Evolutionary conservation across 2,797 vertebrate species (phyloP).

Genomic region (Oreortyx pictus): DNA sequence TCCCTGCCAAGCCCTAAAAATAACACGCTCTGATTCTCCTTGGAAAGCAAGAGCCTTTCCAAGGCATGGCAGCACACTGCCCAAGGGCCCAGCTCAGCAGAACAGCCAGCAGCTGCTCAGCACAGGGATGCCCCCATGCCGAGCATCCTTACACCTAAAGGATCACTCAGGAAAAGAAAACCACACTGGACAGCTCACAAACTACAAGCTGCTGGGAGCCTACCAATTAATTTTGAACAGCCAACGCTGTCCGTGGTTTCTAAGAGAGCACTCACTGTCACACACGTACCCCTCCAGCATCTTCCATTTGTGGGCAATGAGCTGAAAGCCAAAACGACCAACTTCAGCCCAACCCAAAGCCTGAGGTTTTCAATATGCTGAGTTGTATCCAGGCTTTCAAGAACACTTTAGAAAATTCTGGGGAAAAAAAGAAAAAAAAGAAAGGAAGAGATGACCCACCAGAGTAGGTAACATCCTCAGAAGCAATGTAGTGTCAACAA

Average conservation of each 20-base stretch:
- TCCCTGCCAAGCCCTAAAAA: background rate
- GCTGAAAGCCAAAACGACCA: background rate
- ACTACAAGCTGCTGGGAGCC: background rate
- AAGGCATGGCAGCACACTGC: background rate
- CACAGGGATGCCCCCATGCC: too few species aligned
- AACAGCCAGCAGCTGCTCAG: too few species aligned
- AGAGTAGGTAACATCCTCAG: background rate
- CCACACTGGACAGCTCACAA: background rate
- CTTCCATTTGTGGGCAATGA: background rate
- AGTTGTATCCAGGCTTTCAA: background rate
- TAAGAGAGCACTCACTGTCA: background rate
- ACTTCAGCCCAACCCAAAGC: background rate
- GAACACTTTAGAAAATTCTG: background rate
- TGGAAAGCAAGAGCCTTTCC: background rate
- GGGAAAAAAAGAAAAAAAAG: background rate
- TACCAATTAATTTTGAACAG: background rate
- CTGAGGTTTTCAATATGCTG: background rate
- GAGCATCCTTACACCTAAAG: background rate
- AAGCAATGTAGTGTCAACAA: background rate
- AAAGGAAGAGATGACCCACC: background rate
- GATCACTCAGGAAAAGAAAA: background rate
- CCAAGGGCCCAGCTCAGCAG: background rate
- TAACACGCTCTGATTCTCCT: background rate
- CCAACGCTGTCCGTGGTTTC: rapidly evolving
- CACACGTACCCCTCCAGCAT: rapidly evolving